Percentiles rank a stretch among this genome's conserved stretches.
Evolutionary conservation across 2,113 vertebrate genomes (phyloP).

Genomic region (Edolisoma coerulescens): DNA sequence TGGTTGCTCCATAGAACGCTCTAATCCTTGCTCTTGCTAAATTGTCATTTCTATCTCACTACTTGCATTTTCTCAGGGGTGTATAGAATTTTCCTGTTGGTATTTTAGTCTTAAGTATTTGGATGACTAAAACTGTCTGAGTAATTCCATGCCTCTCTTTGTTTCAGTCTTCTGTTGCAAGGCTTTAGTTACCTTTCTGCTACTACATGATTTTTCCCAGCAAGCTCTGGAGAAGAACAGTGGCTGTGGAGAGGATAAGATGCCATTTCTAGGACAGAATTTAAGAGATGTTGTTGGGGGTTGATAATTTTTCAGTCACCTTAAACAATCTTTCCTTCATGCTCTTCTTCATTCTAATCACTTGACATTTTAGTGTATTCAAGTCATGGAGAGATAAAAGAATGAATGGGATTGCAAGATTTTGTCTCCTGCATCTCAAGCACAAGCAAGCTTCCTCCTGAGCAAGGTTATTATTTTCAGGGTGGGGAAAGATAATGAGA

Average conservation of each 20-base stretch:
- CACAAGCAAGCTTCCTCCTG: background rate
- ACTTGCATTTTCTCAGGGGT: background rate
- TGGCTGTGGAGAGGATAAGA: background rate
- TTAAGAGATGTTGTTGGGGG: accelerated
- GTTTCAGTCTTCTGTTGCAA: background rate
- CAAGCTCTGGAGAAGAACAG: background rate
- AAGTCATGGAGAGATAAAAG: background rate
- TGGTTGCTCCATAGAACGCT: background rate
- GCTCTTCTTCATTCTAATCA: background rate
- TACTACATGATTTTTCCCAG: background rate
- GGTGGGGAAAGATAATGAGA: background rate
- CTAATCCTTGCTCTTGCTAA: background rate
- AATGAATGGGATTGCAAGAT: background rate
- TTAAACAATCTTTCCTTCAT: background rate
- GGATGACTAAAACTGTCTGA: background rate
- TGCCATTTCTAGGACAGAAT: background rate
- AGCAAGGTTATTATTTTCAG: background rate
- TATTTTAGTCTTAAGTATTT: background rate
- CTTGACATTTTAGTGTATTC: background rate
- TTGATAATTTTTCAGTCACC: background rate
- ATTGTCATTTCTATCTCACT: background rate
- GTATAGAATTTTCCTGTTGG: background rate
- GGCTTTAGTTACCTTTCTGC: background rate
- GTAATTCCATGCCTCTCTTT: background rate
- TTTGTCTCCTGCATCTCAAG: background rate